These are phyloP conservation scores for Coelopa frigida DNA, from an alignment of 1,140 invertebrate species.

Conservation along the genomic window DNA sequence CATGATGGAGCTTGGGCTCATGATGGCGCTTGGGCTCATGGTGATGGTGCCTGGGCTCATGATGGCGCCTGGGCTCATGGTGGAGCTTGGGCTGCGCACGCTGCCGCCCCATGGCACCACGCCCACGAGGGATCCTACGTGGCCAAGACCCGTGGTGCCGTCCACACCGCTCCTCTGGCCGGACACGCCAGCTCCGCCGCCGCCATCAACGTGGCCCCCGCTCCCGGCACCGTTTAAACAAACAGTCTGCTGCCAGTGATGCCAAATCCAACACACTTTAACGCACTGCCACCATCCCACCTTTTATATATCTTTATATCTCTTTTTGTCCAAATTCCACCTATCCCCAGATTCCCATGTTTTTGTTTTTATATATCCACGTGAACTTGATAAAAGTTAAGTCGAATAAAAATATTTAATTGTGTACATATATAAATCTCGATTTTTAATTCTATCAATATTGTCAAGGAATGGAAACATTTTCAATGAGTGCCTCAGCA, in stretches of 20 bases:
- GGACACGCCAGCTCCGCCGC: constrained; percentile 41
- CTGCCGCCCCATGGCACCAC: constrained; percentile 14
- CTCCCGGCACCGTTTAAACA: constrained; percentile 42
- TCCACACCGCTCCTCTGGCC: constrained; percentile 48
- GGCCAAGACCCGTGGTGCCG: constrained; percentile 48
- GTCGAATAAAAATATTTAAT: no score
- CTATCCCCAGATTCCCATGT: background rate
- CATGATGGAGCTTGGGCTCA: background rate
- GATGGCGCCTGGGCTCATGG: constrained; percentile 12
- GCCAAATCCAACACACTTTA: background rate
- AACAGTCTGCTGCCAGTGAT: background rate
- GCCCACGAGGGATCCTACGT: constrained; percentile 44
- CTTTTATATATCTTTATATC: background rate
- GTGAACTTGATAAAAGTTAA: background rate
- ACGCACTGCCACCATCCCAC: background rate
- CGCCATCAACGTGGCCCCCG: constrained; percentile 46
- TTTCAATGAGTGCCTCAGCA: no score
- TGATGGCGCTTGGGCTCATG: constrained; percentile 1
- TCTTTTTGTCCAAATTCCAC: background rate
- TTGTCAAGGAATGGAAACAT: no score
- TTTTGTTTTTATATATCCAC: constrained; percentile 3
- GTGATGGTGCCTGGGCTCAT: constrained; percentile 3
- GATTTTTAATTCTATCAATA: no score
- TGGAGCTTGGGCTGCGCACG: constrained; percentile 32
- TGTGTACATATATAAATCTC: no score